phyloP scores from a whole-genome alignment of 1,140 invertebrate genomes.

The Drosophila sucinea region DNA sequence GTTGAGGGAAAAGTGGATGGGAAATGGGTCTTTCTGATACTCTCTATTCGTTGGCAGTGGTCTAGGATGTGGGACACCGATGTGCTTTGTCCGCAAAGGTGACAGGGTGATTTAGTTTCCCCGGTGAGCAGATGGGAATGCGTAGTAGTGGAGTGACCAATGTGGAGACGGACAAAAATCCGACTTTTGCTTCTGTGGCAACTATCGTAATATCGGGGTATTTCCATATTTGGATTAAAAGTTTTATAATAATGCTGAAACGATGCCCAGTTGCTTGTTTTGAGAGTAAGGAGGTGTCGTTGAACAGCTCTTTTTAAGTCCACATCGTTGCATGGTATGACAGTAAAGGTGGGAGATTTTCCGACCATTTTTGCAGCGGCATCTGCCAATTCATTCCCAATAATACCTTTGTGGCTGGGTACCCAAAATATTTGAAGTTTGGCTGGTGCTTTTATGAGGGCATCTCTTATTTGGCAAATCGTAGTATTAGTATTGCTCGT shows the following conservation, averaged over 20 bases:
- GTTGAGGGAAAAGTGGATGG: background rate
- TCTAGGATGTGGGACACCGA: no score
- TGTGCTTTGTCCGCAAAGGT: no score
- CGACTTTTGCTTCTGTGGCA: background rate
- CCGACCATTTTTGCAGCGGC: background rate
- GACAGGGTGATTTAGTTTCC: no score
- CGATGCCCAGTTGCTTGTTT: no score
- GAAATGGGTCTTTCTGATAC: background rate
- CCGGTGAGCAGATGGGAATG: no score
- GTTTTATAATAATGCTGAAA: no score
- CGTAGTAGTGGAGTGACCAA: background rate
- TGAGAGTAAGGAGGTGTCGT: no score
- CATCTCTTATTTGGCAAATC: background rate
- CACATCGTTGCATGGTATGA: no score
- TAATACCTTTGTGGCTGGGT: conserved; percentile 3
- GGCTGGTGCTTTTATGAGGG: background rate
- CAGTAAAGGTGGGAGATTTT: background rate
- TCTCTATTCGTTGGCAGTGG: no score
- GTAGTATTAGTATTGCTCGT: background rate
- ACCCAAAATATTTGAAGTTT: conserved; percentile 5
- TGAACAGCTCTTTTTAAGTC: no score
- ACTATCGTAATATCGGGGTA: no score
- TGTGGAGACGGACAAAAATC: background rate
- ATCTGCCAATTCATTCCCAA: conserved; percentile 5
- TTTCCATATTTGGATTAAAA: no score